Conservation (phyloP, 35 echinoderm and acorn worm genomes). For the Ophioderma brevispina region DNA sequence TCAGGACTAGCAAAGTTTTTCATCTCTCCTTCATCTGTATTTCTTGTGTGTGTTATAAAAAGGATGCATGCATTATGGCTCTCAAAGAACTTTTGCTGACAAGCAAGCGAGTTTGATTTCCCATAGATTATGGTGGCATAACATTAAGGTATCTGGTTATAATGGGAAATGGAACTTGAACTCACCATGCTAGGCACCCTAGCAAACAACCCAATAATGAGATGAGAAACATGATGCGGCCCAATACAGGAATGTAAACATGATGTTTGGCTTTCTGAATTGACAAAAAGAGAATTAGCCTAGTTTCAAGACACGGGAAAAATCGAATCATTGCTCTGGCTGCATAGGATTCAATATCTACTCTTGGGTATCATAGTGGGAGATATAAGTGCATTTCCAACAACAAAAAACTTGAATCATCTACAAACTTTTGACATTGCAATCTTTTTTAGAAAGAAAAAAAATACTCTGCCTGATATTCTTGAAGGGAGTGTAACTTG, state of each 20-base stretch:
- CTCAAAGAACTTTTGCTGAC: not conserved
- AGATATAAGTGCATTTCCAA: not conserved
- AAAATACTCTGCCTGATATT: too few species aligned
- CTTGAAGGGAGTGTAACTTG: too few species aligned
- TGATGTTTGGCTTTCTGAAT: not conserved
- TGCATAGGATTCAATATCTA: not conserved
- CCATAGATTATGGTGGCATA: not conserved
- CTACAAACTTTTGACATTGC: not conserved
- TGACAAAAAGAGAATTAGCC: too few species aligned
- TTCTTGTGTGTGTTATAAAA: not conserved
- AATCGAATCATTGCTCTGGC: too few species aligned
- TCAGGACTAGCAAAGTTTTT: too few species aligned
- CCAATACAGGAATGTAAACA: not conserved
- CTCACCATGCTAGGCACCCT: not conserved
- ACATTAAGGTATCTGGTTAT: not conserved
- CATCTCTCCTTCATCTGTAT: too few species aligned
- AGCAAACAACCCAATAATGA: not conserved
- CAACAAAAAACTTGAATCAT: not conserved
- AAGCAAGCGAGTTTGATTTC: not conserved
- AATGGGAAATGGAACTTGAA: not conserved
- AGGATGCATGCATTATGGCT: not conserved
- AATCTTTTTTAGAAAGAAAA: too few species aligned
- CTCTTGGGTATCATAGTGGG: not conserved
- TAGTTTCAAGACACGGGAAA: too few species aligned
- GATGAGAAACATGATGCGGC: not conserved